phyloP scores from a whole-genome alignment of 2,113 vertebrate species.

The Mormyrus iriodes region DNA sequence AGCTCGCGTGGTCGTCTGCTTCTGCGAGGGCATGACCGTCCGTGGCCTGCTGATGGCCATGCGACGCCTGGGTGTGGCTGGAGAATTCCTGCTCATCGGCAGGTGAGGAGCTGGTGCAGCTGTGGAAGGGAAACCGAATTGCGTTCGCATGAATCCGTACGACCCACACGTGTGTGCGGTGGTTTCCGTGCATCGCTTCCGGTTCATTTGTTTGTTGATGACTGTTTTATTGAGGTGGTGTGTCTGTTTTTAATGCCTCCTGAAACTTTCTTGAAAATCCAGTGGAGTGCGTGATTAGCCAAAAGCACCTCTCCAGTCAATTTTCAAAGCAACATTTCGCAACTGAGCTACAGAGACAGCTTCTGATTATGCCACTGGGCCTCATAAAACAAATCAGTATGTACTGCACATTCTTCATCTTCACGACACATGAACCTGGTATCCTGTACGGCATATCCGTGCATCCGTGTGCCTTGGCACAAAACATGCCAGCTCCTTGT shows the following conservation, averaged over 20 bases:
- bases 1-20: slow-evolving; percentile 91
- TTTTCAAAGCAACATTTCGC: not conserved
- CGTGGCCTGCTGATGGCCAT: slow-evolving; percentile 90
- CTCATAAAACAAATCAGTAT: not conserved
- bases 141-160: not conserved
- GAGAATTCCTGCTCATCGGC: slow-evolving; percentile 89
- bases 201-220: not conserved
- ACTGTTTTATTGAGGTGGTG: not conserved
- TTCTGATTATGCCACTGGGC: not conserved
- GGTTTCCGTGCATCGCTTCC: not conserved
- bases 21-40: slow-evolving; percentile 97
- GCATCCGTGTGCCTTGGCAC: not conserved
- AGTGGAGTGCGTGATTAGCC: not conserved
- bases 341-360: not conserved
- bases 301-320: not conserved
- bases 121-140: not conserved
- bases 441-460: not conserved
- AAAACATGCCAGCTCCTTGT: not conserved
- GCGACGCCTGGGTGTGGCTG: slow-evolving; percentile 80
- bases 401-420: not conserved
- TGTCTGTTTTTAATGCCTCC: not conserved
- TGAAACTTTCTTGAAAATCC: not conserved
- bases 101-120: slow-evolving; percentile 62
- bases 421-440: not conserved
- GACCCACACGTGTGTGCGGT: not conserved